Evolutionary conservation across 35 echinoderm and acorn worm species (phyloP).

Genomic region (Strongylocentrotus purpuratus): DNA sequence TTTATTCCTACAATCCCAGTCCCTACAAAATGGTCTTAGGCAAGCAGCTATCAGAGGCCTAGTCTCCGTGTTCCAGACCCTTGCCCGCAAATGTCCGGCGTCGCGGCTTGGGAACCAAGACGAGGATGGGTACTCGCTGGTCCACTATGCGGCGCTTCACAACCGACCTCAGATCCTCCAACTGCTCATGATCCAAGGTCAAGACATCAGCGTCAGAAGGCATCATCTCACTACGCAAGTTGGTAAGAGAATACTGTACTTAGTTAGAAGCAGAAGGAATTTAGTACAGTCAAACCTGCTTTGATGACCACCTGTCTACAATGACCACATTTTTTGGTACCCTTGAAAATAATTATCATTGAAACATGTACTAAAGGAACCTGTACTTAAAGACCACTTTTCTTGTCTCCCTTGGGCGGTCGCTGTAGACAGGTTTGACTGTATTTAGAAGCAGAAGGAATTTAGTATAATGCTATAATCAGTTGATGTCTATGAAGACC

Average conservation of each 20-base stretch:
- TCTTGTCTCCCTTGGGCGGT: too few relatives aligned
- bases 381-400: too few relatives aligned
- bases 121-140: constrained; percentile 85
- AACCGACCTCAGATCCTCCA: constrained; percentile 86
- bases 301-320: too few relatives aligned
- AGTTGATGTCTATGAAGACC: too few relatives aligned
- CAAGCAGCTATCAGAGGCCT: constrained; percentile 75
- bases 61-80: constrained; percentile 86
- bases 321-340: too few relatives aligned
- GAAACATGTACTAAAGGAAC: too few relatives aligned
- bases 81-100: constrained; percentile 82
- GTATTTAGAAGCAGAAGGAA: too few relatives aligned
- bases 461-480: too few relatives aligned
- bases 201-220: constrained; percentile 88
- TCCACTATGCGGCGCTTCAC: constrained; percentile 79
- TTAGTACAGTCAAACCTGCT: too few relatives aligned
- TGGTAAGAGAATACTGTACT: constrained; percentile 72
- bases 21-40: constrained; percentile 83
- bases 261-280: neutral
- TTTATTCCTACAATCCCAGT: constrained; percentile 39
- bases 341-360: too few relatives aligned
- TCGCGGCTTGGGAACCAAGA: constrained; percentile 89
- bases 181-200: constrained; percentile 85
- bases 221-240: constrained; percentile 77
- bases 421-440: too few relatives aligned